Base-by-base conservation (phyloP, 2,113 vertebrate species). In the Pseudorasbora parva region DNA sequence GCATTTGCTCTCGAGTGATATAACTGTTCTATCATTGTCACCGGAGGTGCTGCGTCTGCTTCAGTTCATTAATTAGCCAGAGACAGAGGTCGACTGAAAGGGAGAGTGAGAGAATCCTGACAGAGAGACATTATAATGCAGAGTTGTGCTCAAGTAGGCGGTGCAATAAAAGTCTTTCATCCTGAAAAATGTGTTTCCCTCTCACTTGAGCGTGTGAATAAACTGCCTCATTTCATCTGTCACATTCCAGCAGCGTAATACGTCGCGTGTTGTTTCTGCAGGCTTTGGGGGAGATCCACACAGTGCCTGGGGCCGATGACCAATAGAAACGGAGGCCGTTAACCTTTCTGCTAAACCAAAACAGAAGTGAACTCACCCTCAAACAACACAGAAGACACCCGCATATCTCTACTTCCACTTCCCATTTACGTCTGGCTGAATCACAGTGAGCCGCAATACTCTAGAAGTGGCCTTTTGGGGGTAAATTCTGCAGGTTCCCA, bases 1-100 rank as follows among this genome's bases (percentile, higher is more conserved):
- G 12, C 68, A 21, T 68, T 79, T n/a, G 33, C 62, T 82, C 74
- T 57, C 49, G 25, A 68, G 30, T 76, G 82, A 71, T 86, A 83
- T 57, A 74, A 56, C 78, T 23, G 33, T 76, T 86, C 14, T 64
- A 71, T 82, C 9, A 62, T 25, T 62, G 60, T 77, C 72, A 81
- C 49, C 75, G 47, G 60, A 86, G 49, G 71, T 43, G 59, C 30
- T 7, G 7, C 27, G 5, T 80, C 76, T 73, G 68, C 54, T 80
- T 71, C 43, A 71, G 7, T 78, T 84, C 78, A 71, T 87, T 84
- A 84, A 81, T 84, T 84, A 72, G 27, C 21, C 21, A 43, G 33
- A 75, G 41, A 69, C 37, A n/a, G 21, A 81, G n/a, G n/a, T 82
- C 49, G 25, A 60, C 37, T 30, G 64, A 33, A 77, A 21, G 23